These are phyloP conservation scores for Salarias fasciatus DNA, from an alignment of 2,797 vertebrate genomes.

Conservation along the genomic window DNA sequence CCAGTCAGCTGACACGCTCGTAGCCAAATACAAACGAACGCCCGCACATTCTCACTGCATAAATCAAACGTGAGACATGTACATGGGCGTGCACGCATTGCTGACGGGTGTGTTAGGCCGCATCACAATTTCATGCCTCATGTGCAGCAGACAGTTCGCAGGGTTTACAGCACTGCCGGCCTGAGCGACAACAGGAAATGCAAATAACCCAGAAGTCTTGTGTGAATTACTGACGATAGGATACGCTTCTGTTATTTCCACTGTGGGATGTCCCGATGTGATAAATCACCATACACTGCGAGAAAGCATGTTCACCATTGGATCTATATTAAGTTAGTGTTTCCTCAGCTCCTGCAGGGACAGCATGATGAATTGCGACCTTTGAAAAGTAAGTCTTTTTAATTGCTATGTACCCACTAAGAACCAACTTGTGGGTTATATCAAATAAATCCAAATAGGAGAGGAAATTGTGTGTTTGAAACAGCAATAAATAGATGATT, in stretches of 20 bases:
- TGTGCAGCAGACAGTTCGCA: constrained; percentile 5
- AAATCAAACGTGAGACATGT: constrained; percentile 20
- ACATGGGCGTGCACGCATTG: constrained; percentile 44
- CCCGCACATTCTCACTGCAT: constrained; percentile 10
- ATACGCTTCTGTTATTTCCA: constrained; percentile 39
- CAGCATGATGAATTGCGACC: constrained; percentile 38
- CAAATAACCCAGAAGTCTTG: constrained; percentile 40
- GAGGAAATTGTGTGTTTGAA: constrained; percentile 6
- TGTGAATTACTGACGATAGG: constrained; percentile 22
- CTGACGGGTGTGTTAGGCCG: constrained; percentile 40
- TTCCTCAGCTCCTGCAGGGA: background rate
- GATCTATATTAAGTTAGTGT: constrained; percentile 34
- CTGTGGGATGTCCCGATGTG: constrained; percentile 14
- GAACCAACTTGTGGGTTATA: constrained; percentile 11
- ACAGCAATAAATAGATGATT: constrained; percentile 4
- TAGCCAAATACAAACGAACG: constrained; percentile 3
- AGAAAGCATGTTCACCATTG: constrained; percentile 12
- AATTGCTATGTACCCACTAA: constrained; percentile 12
- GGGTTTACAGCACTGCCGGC: constrained; percentile 43
- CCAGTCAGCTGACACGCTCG: too few species aligned
- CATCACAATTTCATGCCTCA: constrained; percentile 44
- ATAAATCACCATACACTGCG: constrained; percentile 15
- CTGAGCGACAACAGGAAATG: constrained; percentile 25
- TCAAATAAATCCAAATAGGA: constrained; percentile 11
- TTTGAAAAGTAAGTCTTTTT: constrained; percentile 22